phyloP scores from a whole-genome alignment of 2,888 invertebrate species.

The Ditylenchus weischeri region DNA sequence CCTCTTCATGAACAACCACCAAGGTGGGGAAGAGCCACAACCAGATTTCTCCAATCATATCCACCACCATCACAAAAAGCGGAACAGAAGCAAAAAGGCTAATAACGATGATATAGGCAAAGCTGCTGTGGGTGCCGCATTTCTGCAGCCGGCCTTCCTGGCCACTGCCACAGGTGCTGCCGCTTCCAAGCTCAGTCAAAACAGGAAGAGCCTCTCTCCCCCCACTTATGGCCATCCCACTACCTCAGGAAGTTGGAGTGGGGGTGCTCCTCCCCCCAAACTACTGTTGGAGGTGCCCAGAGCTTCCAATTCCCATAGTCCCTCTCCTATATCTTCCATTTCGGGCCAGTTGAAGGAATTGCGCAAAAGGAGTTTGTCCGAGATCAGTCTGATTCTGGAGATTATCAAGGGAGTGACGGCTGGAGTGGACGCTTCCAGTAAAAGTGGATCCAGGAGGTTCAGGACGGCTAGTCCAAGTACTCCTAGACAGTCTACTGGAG shows the following conservation, averaged over 20 bases:
- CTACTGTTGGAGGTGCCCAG: no score
- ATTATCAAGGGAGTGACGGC: slow-evolving; percentile 39
- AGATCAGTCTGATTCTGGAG: slow-evolving; percentile 51
- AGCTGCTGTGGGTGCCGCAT: slow-evolving; percentile 1
- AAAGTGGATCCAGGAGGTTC: slow-evolving; percentile 19
- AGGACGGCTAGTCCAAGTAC: neutral
- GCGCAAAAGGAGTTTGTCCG: slow-evolving; percentile 46
- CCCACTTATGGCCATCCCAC: neutral
- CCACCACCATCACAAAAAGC: neutral
- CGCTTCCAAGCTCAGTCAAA: neutral
- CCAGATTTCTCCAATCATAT: no score
- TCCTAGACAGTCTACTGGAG: slow-evolving; percentile 7
- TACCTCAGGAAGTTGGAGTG: neutral
- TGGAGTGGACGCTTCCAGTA: slow-evolving; percentile 16
- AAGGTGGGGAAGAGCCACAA: no score
- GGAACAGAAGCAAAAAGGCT: neutral
- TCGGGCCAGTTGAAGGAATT: slow-evolving; percentile 32
- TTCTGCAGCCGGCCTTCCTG: neutral
- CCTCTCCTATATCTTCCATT: slow-evolving; percentile 2
- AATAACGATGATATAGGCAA: neutral
- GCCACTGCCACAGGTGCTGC: neutral
- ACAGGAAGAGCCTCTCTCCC: no score
- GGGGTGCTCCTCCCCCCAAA: no score
- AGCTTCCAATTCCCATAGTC: neutral
- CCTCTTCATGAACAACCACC: no score